Conservation (phyloP, 2,888 invertebrate species). For the Cybosia mesomella region DNA sequence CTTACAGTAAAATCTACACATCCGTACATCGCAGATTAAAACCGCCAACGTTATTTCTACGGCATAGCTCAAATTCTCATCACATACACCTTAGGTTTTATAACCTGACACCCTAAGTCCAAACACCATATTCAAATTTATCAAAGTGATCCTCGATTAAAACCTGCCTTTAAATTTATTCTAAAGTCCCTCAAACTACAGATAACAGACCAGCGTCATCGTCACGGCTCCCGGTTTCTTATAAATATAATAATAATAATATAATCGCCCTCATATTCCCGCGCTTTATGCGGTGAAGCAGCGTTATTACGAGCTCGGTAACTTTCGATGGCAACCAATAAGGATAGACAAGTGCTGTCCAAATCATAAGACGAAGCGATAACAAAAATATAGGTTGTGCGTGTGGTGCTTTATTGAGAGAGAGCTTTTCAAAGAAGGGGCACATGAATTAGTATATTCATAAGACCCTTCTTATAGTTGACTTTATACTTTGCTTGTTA, state of each 20-base stretch:
- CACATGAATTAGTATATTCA: too few species aligned
- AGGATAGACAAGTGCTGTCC: conserved; percentile 21
- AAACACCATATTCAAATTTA: conserved; percentile 3
- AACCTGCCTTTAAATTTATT: conserved; percentile 9
- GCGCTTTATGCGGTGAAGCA: conserved; percentile 48
- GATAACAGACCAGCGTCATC: conserved; percentile 22
- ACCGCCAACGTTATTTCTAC: not conserved
- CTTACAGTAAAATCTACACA: not conserved
- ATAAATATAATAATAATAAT: conserved; percentile 26
- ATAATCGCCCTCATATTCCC: conserved; percentile 35
- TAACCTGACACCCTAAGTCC: not conserved
- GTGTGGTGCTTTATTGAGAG: too few species aligned
- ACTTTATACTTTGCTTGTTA: too few species aligned
- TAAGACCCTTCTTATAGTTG: too few species aligned
- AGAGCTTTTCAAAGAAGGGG: too few species aligned
- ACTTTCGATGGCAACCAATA: conserved; percentile 40
- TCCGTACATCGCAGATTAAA: not conserved
- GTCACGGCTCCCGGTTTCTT: conserved; percentile 17
- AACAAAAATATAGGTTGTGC: not conserved
- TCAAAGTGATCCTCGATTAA: not conserved
- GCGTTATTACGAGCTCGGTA: conserved; percentile 37
- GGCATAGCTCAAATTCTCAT: not conserved
- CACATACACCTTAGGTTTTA: not conserved
- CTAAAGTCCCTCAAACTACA: conserved; percentile 11
- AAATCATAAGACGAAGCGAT: conserved; percentile 21